Evolutionary conservation across 2,888 invertebrate species (phyloP).

Genomic region (Tanypteryx hageni): DNA sequence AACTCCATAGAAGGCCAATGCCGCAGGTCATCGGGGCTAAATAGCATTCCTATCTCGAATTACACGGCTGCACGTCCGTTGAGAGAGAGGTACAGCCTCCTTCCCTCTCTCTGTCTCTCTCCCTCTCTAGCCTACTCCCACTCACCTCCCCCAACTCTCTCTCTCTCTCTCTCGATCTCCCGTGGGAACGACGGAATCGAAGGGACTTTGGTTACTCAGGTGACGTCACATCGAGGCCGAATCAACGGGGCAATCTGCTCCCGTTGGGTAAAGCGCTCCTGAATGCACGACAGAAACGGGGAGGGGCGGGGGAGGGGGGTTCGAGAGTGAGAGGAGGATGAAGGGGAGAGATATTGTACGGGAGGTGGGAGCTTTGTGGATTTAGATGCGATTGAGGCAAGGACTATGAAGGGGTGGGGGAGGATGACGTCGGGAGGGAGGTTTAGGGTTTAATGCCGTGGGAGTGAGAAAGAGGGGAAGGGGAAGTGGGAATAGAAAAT

Average conservation of each 20-base stretch:
- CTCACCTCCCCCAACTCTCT: not conserved
- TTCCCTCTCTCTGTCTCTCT: not conserved
- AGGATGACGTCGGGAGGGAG: not conserved
- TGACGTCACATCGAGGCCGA: slow-evolving; percentile 50
- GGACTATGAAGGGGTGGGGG: not conserved
- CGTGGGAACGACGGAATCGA: slow-evolving; percentile 45
- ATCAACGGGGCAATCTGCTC: slow-evolving; percentile 48
- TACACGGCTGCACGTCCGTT: slow-evolving; percentile 3
- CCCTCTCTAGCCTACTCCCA: not conserved
- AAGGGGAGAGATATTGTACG: slow-evolving; percentile 10
- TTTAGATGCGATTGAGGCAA: slow-evolving; percentile 50
- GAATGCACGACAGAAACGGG: not conserved
- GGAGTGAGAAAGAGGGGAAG: too few species aligned
- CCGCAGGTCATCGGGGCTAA: slow-evolving; percentile 58
- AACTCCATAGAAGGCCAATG: slow-evolving; percentile 47
- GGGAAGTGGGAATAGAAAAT: not conserved
- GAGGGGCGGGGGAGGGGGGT: not conserved
- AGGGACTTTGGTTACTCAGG: slow-evolving; percentile 51
- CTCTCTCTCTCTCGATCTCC: not conserved
- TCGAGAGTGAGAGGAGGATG: not conserved
- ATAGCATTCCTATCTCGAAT: slow-evolving; percentile 63
- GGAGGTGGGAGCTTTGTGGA: slow-evolving; percentile 54
- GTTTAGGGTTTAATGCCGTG: not conserved
- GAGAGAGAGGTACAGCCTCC: not conserved
- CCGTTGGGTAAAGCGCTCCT: not conserved